A percentile compares a stretch with the other conserved stretches of the same genome.
These are phyloP conservation scores for Drosophila mimetica DNA, from an alignment of 2,888 invertebrate genomes.

Conservation along the genomic window DNA sequence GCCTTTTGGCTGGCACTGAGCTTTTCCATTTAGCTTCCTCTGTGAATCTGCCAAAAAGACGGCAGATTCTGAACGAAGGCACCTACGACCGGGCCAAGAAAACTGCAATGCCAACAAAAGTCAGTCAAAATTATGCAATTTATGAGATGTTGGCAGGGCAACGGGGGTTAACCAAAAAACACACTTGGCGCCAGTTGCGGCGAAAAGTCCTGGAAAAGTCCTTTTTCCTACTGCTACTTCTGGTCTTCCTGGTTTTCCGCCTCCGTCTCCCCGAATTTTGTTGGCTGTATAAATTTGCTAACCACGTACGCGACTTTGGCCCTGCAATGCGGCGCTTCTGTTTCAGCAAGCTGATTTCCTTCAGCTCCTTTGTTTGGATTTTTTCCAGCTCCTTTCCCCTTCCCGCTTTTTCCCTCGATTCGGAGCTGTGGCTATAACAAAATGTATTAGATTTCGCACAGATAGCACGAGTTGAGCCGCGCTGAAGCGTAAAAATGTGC, in stretches of 20 bases:
- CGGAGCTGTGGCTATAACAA: conserved; percentile 61
- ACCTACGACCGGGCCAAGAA: conserved; percentile 73
- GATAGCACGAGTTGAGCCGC: conserved; percentile 56
- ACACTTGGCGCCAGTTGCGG: conserved; percentile 73
- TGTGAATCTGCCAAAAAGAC: conserved; percentile 42
- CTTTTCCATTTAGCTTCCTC: conserved; percentile 19
- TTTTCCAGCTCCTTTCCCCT: conserved; percentile 14
- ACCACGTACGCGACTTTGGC: conserved; percentile 70
- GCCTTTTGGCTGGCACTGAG: neutral
- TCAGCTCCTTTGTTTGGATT: conserved; percentile 19
- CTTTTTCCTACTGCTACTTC: conserved; percentile 12
- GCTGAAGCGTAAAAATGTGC: conserved; percentile 75
- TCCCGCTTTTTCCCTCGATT: conserved; percentile 6
- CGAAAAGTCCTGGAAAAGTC: conserved; percentile 23
- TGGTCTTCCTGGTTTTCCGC: conserved; percentile 27
- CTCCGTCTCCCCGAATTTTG: conserved; percentile 26
- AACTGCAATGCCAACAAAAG: conserved; percentile 71
- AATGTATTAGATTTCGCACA: conserved; percentile 75
- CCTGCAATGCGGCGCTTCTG: conserved; percentile 49
- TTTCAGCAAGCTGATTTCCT: conserved; percentile 59
- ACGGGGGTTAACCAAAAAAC: conserved; percentile 71
- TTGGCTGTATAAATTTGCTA: conserved; percentile 75
- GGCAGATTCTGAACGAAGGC: conserved; percentile 50
- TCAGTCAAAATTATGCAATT: conserved; percentile 82
- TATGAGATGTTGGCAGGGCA: conserved; percentile 75